Evolutionary conservation across 2,888 invertebrate genomes (phyloP), one percentile per base, ranked within the genome.

Genomic region (Drosophila sordidula): DNA sequence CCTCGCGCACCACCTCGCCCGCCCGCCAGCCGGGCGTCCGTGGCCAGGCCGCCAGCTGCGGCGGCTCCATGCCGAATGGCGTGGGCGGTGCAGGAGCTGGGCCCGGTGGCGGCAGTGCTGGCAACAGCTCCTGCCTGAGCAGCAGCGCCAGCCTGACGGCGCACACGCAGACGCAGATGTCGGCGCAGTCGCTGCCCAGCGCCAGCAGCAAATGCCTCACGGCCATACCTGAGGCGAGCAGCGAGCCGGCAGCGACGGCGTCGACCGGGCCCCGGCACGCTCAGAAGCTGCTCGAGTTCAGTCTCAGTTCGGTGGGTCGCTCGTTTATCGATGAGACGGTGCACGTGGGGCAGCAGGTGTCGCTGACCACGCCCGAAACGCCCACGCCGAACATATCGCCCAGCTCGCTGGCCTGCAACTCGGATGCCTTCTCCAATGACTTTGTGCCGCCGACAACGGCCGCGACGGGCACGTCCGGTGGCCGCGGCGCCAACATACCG

Each of bases 351-450:
- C 79, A 85, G 34, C 83, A 87, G 69, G 63, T 73, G 18, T 91
- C 92, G 11, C 78, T 92, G 49, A 92, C 92, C 80, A 95, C 95
- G 4, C 95, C 95, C 8, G 95, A 95, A 80, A 95, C 95, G 4
- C 95, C 95, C 22, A 90, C 91, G 22, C 95, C 95, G 14, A 95
- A 95, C 89, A 93, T 95, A 14, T 93, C 94, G 49, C 93, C 93
- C 56, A 90, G 92, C 14, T 94, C 91, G 34, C 88, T 89, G 75
- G 69, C 25, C 91, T 94, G 72, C 79, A 84, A 80, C 12, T 94
- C 94, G 3, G 94, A 95, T 90, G 94, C 94, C 8, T 95, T 95
- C 80, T 95, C 94, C 41, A 94, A 94, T 42, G 94, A 94, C 90
- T 94, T 94, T 85, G 94, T 94, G 57, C 86, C 85, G 38, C 71